Conservation (phyloP, 2,888 invertebrate genomes). For the Choreutis nemorana region DNA sequence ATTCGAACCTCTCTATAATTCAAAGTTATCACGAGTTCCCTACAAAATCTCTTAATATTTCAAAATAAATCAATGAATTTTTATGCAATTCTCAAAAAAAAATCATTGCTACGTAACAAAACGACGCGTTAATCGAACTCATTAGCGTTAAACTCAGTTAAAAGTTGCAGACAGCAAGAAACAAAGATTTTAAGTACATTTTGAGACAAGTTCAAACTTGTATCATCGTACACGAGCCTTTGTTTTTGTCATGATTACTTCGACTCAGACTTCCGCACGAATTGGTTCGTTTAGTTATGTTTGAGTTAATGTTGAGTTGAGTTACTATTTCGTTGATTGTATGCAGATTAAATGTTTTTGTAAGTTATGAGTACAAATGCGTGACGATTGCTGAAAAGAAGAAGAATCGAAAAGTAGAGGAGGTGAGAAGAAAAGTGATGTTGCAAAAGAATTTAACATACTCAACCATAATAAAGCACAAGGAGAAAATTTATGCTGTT, state of each 20-base stretch:
- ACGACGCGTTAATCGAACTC: conserved; percentile 9
- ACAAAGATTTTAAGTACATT: too few relatives aligned
- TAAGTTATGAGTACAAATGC: conserved; percentile 4
- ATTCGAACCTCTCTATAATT: conserved; percentile 6
- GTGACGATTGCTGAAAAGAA: conserved; percentile 5
- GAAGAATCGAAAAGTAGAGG: conserved; percentile 8
- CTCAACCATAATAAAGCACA: conserved; percentile 12
- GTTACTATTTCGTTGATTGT: conserved; percentile 1
- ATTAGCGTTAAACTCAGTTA: conserved; percentile 15
- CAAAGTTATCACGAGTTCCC: conserved; percentile 10
- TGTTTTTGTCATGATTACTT: neutral
- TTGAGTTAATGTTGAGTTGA: too few relatives aligned
- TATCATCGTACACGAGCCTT: neutral
- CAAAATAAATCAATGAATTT: conserved; percentile 12
- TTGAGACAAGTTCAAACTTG: neutral
- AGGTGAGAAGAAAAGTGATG: conserved; percentile 11
- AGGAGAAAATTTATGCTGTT: conserved; percentile 11
- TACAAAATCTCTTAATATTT: conserved; percentile 12
- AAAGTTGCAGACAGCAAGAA: conserved; percentile 3
- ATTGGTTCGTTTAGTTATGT: conserved; percentile 2
- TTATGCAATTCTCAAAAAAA: conserved; percentile 9
- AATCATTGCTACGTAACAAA: conserved; percentile 10
- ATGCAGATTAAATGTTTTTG: conserved; percentile 3
- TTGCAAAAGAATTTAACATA: conserved; percentile 10
- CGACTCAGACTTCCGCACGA: conserved; percentile 1